Evolutionary conservation across 2,113 vertebrate genomes (phyloP), one percentile per base, ranked within the genome.

Genomic region (Conger conger): DNA sequence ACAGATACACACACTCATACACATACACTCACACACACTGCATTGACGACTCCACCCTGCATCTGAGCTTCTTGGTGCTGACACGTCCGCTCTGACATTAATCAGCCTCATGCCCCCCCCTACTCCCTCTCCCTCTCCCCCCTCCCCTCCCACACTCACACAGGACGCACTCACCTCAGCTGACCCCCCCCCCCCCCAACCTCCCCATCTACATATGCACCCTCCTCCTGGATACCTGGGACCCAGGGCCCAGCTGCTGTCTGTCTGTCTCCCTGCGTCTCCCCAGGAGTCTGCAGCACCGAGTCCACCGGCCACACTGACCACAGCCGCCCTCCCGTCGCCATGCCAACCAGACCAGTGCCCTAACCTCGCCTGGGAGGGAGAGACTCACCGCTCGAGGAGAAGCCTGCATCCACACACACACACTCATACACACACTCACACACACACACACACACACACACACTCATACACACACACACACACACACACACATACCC

Each of bases 1-100:
- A 88, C 79, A 81, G 86, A 88, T 86, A 63, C 83, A 87, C 82
- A 86, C 73, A 90, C 89, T 91, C 87, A 78, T 57, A 85, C 84
- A 82, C 78, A 37, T n/a, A 82, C 60, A 77, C 83, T 76, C 79
- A 20, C 38, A 76, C 54, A 87, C 36, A 86, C 68, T 73, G 68
- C 68, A 33, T 0, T 0, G n/a, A 30, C 30, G 60, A 3, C 68
- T 30, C n/a, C 68, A 13, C 68, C 68, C 68, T 33, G 68, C 27
- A 27, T 63, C 57, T 27, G 57, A 73, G 68, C n/a, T 33, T 30
- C 68, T 30, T 13, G n/a, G n/a, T n/a, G 68, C 68, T 73, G 27
- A n/a, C 27, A n/a, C n/a, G n/a, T n/a, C n/a, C 5, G n/a, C 68
- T 73, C 68, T 73, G 27, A 30, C 68, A 73, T 73, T 73, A 73